Evolutionary conservation across 2,797 vertebrate species (phyloP).

Genomic region (Molossus molossus): DNA sequence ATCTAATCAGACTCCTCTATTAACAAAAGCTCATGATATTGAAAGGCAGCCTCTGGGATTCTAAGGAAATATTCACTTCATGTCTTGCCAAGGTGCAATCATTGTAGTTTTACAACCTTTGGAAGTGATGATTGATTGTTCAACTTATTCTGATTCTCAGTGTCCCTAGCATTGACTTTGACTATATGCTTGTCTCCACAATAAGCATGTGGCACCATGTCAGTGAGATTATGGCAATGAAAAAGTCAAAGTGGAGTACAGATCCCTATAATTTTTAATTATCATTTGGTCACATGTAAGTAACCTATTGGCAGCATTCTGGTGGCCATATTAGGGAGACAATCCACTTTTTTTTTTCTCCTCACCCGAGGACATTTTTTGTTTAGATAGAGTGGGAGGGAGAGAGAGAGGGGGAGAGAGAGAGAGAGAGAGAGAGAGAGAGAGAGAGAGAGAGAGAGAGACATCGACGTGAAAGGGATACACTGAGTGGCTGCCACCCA

Average conservation of each 20-base stretch:
- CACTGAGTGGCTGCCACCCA: too few relatives aligned
- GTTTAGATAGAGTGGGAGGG: too few relatives aligned
- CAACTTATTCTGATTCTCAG: neutral
- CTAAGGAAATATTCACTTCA: neutral
- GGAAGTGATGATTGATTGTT: neutral
- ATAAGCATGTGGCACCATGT: fast-evolving
- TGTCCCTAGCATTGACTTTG: neutral
- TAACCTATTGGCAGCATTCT: neutral
- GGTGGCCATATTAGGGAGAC: neutral
- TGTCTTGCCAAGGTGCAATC: neutral
- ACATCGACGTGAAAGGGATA: too few relatives aligned
- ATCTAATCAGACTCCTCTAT: neutral
- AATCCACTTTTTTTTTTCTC: neutral
- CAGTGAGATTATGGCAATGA: neutral
- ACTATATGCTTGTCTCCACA: neutral
- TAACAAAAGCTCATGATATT: neutral
- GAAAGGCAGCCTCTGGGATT: neutral
- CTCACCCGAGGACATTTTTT: too few relatives aligned
- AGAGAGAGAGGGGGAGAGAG: too few relatives aligned
- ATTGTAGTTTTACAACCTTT: neutral
- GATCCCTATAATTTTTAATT: neutral
- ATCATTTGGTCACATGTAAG: neutral
- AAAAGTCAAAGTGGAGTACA: neutral
- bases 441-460: too few relatives aligned
- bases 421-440: too few relatives aligned